Conservation (phyloP, 1,140 invertebrate species). For the Lethrus apterus region DNA sequence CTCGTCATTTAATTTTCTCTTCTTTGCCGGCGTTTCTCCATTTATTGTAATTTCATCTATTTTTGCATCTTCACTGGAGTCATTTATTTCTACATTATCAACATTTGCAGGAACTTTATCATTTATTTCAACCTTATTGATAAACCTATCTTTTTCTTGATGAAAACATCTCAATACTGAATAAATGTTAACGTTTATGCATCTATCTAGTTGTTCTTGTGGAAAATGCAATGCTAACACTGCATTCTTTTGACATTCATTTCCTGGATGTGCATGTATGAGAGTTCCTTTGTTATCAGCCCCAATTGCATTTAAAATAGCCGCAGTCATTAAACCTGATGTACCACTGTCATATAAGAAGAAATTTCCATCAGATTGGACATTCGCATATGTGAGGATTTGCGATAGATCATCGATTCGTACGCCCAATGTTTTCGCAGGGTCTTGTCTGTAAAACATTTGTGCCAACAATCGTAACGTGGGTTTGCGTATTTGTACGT, state of each 20-base stretch:
- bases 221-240: conserved; percentile 71
- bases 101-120: conserved; percentile 15
- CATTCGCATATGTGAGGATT: conserved; percentile 72
- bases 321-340: conserved; percentile 72
- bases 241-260: conserved; percentile 66
- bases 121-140: conserved; percentile 1
- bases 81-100: conserved; percentile 19
- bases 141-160: conserved; percentile 42
- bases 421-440: conserved; percentile 69
- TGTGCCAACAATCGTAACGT: conserved; percentile 66
- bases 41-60: conserved; percentile 11
- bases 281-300: conserved; percentile 52
- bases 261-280: conserved; percentile 73
- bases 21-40: conserved; percentile 22
- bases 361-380: conserved; percentile 62
- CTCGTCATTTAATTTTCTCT: conserved; percentile 23
- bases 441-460: conserved; percentile 70
- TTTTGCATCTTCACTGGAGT: conserved; percentile 11
- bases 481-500: conserved; percentile 66
- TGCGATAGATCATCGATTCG: conserved; percentile 82
- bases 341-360: conserved; percentile 83
- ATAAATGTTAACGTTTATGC: conserved; percentile 64
- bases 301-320: conserved; percentile 68
- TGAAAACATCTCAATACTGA: conserved; percentile 59
- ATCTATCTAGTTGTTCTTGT: conserved; percentile 55